Conservation (phyloP, 2,797 vertebrate genomes). For the Chelon labrosus region DNA sequence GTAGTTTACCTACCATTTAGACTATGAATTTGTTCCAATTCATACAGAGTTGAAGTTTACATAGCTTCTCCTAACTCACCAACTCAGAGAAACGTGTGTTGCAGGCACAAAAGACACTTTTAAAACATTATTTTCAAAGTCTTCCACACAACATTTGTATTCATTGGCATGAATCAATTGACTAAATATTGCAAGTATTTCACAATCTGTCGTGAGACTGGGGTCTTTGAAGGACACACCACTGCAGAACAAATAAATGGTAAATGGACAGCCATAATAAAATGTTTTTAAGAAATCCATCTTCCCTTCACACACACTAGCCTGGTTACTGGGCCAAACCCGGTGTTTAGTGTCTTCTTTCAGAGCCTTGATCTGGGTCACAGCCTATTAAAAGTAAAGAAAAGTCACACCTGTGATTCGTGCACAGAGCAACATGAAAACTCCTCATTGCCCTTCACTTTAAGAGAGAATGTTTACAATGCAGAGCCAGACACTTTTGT, state of each 20-base stretch:
- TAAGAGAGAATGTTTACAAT: constrained; percentile 15
- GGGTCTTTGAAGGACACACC: not conserved
- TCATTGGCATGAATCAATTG: too few relatives aligned
- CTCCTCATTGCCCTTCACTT: not conserved
- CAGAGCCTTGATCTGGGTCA: not conserved
- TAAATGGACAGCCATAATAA: not conserved
- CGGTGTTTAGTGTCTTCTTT: not conserved
- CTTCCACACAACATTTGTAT: not conserved
- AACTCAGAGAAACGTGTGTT: too few relatives aligned
- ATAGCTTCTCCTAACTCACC: too few relatives aligned
- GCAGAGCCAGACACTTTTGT: constrained; percentile 7
- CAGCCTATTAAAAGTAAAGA: not conserved
- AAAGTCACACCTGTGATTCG: not conserved
- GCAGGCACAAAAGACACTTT: too few relatives aligned
- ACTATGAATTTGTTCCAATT: too few relatives aligned
- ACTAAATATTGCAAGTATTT: too few relatives aligned
- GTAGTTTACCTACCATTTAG: too few relatives aligned
- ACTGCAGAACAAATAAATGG: not conserved
- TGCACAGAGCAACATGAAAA: not conserved
- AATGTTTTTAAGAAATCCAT: not conserved
- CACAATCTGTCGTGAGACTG: not conserved
- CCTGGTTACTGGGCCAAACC: not conserved
- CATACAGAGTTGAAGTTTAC: too few relatives aligned
- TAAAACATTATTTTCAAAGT: too few relatives aligned
- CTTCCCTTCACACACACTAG: not conserved